Base-by-base conservation (phyloP, 2,888 invertebrate species). In the Chalcosyrphus nemorum region DNA sequence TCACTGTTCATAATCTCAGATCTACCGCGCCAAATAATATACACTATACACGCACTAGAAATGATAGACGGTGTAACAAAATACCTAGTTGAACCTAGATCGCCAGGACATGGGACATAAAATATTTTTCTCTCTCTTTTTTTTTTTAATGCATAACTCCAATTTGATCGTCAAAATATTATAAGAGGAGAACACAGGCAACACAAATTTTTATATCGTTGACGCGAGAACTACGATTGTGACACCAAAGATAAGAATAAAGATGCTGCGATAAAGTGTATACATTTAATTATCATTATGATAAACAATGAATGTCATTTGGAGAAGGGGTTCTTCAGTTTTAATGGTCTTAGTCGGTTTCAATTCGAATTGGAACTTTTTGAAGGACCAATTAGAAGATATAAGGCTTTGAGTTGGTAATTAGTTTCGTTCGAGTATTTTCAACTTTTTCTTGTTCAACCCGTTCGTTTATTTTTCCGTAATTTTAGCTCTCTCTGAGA, bases 1-100 rank as follows among this genome's bases (percentile, higher is more conserved):
- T 76, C 81, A 81, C 65, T 76, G 63, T 47, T 76, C 76, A 81
- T 81, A 76, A 76, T 59, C 57, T 81, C 56, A 52, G 75, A 81
- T 71, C 47, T 57, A 63, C 75, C 70, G 50, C 81, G 81, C 81
- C 70, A 76, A 81, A 81, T n/a, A n/a, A n/a, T n/a, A n/a, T 81
- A 32, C 52, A 45, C 19, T 17, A 74, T n/a, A n/a, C n/a, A 32
- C 45, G 57, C 76, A 75, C 70, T 81, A 76, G 70, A 74, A 81
- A 63, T 70, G 61, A n/a, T 65, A 65, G 29, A 76, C 80, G 54
- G 43, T 70, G 75, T 75, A 75, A 75, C 70, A 70, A 35, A 57
- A 75, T 81, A 68, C 70, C n/a, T n/a, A n/a, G n/a, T 75, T 38
- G 74, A 61, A 72, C 66, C 17, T 47, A 47, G 27, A 72, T 57